Base-by-base conservation (phyloP, 1,140 invertebrate species). In the Charaxes varanes region DNA sequence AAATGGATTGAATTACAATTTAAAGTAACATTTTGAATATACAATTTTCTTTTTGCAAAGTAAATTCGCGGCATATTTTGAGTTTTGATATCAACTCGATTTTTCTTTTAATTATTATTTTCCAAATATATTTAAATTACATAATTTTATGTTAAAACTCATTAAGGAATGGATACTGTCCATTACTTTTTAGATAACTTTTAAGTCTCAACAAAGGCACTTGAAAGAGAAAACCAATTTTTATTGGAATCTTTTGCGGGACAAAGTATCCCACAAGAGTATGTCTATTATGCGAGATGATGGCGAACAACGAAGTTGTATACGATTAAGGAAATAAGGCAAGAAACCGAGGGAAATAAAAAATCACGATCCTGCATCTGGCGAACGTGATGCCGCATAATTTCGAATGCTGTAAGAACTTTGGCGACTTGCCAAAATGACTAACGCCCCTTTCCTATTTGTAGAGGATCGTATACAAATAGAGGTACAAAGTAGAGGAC, bases 371-470 rank as follows among this genome's bases (percentile, higher is more conserved):
- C 8, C 11, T 45, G 41, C 46, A 54, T 45, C 37, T 49, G 41
- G 51, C 24, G 34, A 17, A 41, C 46, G 42, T 54, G 52, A 45
- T 45, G 26, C 26, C 37, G 52, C 46, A 50, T 50, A 54, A 54
- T 54, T 50, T 38, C 21, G 17, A 38, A 27, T 6, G 13, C 36
- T 12, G 14, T 40, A 46, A 46, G 43, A 41, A 26, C 31, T 18
- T 42, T 37, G 49, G 49, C 42, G 21, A 21, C 3, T 13, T 24
- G 37, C 49, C 49, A 52, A 52, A 41, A 37, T 26, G 26, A 17
- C 31, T 36, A n/a, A 24, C 7, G 11, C 17, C 22, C 6, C 28
- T 32, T 12, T 27, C 15, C 18, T 31, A 8, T 31, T 10, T 1
- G 3, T 16, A 10, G 16, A 15, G 28, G 18, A 8, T 30, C n/a